A percentile compares a stretch with the other conserved stretches of the same genome.
phyloP scores from a whole-genome alignment of 1,140 invertebrate species.

The Pseudoatta argentina region DNA sequence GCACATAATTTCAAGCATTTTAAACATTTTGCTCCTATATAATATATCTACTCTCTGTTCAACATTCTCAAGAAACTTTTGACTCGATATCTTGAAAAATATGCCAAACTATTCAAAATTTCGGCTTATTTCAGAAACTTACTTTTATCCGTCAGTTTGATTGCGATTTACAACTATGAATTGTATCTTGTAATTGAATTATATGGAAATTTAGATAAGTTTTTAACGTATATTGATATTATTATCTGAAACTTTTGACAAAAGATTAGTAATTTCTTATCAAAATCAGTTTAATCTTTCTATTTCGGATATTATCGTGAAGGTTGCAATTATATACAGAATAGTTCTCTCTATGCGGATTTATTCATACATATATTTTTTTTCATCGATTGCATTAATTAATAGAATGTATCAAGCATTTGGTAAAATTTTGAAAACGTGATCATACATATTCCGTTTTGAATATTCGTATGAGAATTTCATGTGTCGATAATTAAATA shows the following conservation, averaged over 20 bases:
- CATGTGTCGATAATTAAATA: not conserved
- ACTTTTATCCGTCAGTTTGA: not conserved
- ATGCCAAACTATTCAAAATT: not conserved
- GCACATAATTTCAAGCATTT: not conserved
- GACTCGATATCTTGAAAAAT: not conserved
- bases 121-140: not conserved
- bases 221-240: not conserved
- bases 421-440: not conserved
- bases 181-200: not conserved
- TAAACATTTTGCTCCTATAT: not conserved
- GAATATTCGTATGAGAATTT: not conserved
- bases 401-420: not conserved
- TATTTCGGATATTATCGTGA: not conserved
- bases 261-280: slow-evolving; percentile 13
- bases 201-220: not conserved
- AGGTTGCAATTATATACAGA: not conserved
- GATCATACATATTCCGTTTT: not conserved
- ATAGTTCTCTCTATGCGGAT: not conserved
- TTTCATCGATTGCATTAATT: not conserved
- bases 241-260: not conserved
- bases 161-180: not conserved
- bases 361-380: not conserved
- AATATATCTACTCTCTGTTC: not conserved
- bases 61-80: slow-evolving; percentile 1
- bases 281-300: not conserved